These are phyloP conservation scores for Phrynosoma blainvillii DNA, from an alignment of 2,113 vertebrate species.

Conservation along the genomic window DNA sequence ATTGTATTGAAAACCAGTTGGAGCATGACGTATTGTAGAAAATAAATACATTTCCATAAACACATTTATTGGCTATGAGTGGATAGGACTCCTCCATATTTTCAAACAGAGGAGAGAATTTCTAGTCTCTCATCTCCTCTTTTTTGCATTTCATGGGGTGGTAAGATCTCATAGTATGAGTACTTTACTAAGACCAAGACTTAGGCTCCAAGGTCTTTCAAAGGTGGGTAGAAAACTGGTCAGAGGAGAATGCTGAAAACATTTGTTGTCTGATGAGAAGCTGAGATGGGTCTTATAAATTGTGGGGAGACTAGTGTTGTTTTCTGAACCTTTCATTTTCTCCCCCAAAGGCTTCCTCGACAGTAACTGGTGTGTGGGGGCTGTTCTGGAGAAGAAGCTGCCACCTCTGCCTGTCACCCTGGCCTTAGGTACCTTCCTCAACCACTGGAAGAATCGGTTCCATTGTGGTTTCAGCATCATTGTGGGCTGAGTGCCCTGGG, in stretches of 20 bases:
- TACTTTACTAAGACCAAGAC: neutral
- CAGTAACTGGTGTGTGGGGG: constrained; percentile 94
- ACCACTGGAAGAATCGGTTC: constrained; percentile 92
- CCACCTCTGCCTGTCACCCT: constrained; percentile 91
- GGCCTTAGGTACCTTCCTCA: constrained; percentile 93
- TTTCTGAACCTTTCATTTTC: neutral
- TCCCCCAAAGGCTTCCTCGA: constrained; percentile 86
- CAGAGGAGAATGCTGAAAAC: accelerated
- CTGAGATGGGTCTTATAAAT: neutral
- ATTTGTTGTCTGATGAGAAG: neutral
- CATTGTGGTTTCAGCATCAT: constrained; percentile 93
- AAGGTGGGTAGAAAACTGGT: neutral
- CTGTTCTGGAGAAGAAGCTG: constrained; percentile 92
- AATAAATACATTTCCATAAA: neutral
- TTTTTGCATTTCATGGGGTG: no score
- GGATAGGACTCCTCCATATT: neutral
- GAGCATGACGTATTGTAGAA: neutral
- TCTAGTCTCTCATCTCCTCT: neutral
- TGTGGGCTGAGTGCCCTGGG: constrained; percentile 79
- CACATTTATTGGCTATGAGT: no score
- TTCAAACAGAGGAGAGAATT: neutral
- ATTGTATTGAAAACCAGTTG: neutral
- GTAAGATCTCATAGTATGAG: no score
- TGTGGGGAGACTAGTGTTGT: no score
- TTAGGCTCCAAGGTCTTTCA: neutral